Percentiles rank a stretch among this genome's conserved stretches.
Evolutionary conservation across 2,888 invertebrate genomes (phyloP).

Genomic region (Sphaeridia pumilis): DNA sequence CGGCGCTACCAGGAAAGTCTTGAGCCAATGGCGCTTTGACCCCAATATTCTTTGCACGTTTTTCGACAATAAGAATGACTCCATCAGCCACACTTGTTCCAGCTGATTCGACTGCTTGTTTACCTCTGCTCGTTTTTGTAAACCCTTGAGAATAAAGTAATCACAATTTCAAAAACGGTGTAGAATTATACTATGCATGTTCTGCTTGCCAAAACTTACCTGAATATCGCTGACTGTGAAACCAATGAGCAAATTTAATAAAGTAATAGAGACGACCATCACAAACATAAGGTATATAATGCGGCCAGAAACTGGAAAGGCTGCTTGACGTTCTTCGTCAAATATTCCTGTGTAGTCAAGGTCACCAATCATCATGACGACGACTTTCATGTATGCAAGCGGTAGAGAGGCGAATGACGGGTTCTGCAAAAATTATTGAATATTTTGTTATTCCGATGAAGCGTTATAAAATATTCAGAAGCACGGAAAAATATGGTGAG

Average conservation of each 20-base stretch:
- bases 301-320: conserved; percentile 26
- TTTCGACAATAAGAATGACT: conserved; percentile 25
- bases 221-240: conserved; percentile 33
- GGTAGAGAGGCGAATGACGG: conserved; percentile 20
- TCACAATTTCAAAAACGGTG: too few relatives aligned
- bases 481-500: too few relatives aligned
- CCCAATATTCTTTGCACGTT: conserved; percentile 18
- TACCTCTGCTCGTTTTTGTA: conserved; percentile 23
- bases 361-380: conserved; percentile 32
- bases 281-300: conserved; percentile 25
- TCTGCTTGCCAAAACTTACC: too few relatives aligned
- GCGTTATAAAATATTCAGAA: too few relatives aligned
- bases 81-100: conserved; percentile 31
- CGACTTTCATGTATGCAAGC: conserved; percentile 25
- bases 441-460: too few relatives aligned
- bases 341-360: conserved; percentile 28
- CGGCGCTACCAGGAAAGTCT: conserved; percentile 12
- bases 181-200: too few relatives aligned
- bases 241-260: conserved; percentile 32
- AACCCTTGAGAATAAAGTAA: conserved; percentile 22
- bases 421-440: too few relatives aligned
- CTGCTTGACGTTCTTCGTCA: conserved; percentile 6
- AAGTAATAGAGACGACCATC: conserved; percentile 27
- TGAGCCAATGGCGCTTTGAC: conserved; percentile 13
- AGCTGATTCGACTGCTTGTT: conserved; percentile 27